phyloP scores from a whole-genome alignment of 2,797 vertebrate genomes.

The Sebastes umbrosus region DNA sequence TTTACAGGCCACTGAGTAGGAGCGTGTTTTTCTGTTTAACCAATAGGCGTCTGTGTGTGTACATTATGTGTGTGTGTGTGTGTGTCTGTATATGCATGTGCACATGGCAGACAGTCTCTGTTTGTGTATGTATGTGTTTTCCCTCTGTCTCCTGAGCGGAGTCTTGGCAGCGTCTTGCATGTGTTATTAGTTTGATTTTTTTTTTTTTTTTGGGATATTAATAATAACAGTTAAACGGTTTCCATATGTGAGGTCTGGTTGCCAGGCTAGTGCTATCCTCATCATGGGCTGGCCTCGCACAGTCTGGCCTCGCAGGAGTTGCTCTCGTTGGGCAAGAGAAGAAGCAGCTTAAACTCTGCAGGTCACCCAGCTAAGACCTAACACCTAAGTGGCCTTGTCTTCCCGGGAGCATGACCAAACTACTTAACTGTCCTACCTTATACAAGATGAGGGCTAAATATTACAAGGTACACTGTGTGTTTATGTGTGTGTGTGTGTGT shows the following conservation, averaged over 20 bases:
- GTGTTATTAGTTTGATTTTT: slow-evolving; percentile 79
- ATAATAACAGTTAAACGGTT: slow-evolving; percentile 85
- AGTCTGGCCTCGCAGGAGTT: slow-evolving; percentile 41
- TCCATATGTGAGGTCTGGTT: slow-evolving; percentile 83
- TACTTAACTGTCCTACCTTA: slow-evolving; percentile 67
- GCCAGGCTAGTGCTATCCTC: slow-evolving; percentile 76
- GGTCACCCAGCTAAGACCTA: slow-evolving; percentile 56
- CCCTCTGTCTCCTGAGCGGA: slow-evolving; percentile 70
- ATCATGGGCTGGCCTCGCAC: slow-evolving; percentile 48
- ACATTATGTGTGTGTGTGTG: slow-evolving; percentile 43
- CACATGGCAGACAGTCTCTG: slow-evolving; percentile 71
- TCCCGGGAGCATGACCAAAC: slow-evolving; percentile 55
- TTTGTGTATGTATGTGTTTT: slow-evolving; percentile 76
- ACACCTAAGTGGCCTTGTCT: slow-evolving; percentile 56
- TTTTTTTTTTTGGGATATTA: slow-evolving; percentile 76
- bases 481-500: slow-evolving; percentile 53
- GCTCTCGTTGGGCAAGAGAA: slow-evolving; percentile 42
- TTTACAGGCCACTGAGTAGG: slow-evolving; percentile 66
- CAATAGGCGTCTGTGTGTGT: slow-evolving; percentile 65
- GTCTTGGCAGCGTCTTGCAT: slow-evolving; percentile 77
- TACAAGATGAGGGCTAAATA: slow-evolving; percentile 56
- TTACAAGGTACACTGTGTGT: slow-evolving; percentile 53
- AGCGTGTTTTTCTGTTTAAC: slow-evolving; percentile 75
- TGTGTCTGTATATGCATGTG: slow-evolving; percentile 49
- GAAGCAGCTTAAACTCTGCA: slow-evolving; percentile 47